Evolutionary conservation across 2,797 vertebrate genomes (phyloP).

Genomic region (Darevskia mixta): DNA sequence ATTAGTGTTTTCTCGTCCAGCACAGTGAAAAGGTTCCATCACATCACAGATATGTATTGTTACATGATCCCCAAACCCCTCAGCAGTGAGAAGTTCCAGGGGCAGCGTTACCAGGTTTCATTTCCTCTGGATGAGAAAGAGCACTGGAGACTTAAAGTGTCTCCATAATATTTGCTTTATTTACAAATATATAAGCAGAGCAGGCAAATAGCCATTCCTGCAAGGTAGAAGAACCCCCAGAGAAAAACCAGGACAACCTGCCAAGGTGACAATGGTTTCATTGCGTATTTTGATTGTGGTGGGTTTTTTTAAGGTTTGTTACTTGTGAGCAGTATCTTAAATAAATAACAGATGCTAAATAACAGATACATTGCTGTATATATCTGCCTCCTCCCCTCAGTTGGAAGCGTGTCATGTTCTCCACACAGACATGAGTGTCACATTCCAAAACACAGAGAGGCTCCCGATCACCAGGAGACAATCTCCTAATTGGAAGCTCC

Average conservation of each 20-base stretch:
- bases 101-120: background rate
- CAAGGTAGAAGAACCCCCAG: background rate
- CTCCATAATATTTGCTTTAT: background rate
- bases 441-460: background rate
- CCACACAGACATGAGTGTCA: background rate
- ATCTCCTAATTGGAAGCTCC: background rate
- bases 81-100: background rate
- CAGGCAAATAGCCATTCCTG: background rate
- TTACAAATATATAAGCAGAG: constrained; percentile 7
- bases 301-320: no score
- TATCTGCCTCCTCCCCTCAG: background rate
- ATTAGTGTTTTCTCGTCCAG: background rate
- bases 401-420: no score
- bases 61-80: background rate
- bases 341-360: no score
- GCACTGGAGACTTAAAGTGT: background rate
- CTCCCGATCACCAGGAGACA: no score
- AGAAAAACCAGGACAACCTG: background rate
- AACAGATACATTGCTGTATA: background rate
- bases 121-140: background rate
- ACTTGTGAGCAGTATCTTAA: no score
- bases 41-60: background rate
- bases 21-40: background rate
- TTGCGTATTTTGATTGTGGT: no score
- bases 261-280: background rate